Percentiles rank a stretch among this genome's conserved stretches.
phyloP scores from a whole-genome alignment of 2,113 vertebrate genomes.

The Pollimyrus isidori region DNA sequence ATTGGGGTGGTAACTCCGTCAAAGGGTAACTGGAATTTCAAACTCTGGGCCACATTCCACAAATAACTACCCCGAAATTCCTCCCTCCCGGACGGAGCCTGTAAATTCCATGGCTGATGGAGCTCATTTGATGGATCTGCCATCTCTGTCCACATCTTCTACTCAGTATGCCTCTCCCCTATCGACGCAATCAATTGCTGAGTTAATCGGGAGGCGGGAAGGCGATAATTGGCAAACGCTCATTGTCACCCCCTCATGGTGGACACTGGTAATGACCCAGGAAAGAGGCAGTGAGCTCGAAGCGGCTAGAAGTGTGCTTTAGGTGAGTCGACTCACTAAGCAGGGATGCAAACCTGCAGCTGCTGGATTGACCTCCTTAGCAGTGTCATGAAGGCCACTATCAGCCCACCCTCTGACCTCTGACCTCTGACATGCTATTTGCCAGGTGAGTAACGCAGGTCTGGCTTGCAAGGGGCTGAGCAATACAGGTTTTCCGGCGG shows the following conservation, averaged over 20 bases:
- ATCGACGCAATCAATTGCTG: not conserved
- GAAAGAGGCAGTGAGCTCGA: not conserved
- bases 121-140: constrained; percentile 1
- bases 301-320: not conserved
- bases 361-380: no score
- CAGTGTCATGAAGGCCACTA: not conserved
- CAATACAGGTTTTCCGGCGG: not conserved
- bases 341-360: not conserved
- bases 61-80: not conserved
- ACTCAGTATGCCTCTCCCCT: not conserved
- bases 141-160: not conserved
- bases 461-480: not conserved
- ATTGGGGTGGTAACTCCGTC: not conserved
- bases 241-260: not conserved
- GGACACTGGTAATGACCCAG: not conserved
- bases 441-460: not conserved
- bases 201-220: not conserved
- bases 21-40: not conserved
- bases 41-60: not conserved
- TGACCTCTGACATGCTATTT: not conserved
- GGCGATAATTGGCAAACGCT: not conserved
- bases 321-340: not conserved
- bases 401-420: not conserved
- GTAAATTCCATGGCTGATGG: not conserved
- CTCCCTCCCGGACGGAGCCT: not conserved